phyloP scores from a whole-genome alignment of 2,113 vertebrate genomes.

The Manacus vitellinus region DNA sequence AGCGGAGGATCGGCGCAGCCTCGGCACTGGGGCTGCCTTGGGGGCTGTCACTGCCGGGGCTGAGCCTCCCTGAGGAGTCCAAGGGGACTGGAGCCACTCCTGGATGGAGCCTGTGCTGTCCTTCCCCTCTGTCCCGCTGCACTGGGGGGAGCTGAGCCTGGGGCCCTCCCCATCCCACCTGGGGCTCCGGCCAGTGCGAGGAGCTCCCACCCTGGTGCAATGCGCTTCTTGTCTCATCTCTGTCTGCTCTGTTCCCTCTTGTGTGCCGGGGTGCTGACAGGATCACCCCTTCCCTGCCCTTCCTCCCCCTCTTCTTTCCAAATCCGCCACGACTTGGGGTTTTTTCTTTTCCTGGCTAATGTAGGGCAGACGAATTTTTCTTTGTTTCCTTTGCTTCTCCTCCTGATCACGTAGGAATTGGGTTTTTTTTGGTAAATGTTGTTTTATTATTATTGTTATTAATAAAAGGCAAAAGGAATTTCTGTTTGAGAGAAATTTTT shows the following conservation, averaged over 20 bases:
- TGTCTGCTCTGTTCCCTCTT: slow-evolving; percentile 24
- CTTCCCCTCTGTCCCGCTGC: not conserved
- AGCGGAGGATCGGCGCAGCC: slow-evolving; percentile 1
- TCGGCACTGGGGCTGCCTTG: not conserved
- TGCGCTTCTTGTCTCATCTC: slow-evolving; percentile 35
- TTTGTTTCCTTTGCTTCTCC: slow-evolving; percentile 66
- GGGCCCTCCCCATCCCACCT: not conserved
- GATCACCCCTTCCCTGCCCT: not conserved
- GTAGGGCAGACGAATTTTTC: slow-evolving; percentile 28
- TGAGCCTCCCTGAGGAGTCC: not conserved
- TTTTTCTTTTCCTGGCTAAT: not conserved
- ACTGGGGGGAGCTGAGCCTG: not conserved
- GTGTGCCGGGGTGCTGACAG: not conserved
- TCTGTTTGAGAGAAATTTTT: slow-evolving; percentile 76
- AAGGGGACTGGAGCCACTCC: not conserved
- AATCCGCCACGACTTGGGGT: not conserved
- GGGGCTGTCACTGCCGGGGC: not conserved
- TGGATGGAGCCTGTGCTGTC: not conserved
- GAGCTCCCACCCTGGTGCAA: slow-evolving; percentile 32
- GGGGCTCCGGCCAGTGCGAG: not conserved
- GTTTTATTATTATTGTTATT: slow-evolving; percentile 76
- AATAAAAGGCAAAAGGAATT: slow-evolving; percentile 74
- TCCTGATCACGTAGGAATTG: slow-evolving; percentile 84
- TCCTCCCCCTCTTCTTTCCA: not conserved
- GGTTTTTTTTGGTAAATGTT: slow-evolving; percentile 73